A percentile compares a stretch with the other conserved stretches of the same genome.
Evolutionary conservation across 2,113 vertebrate genomes (phyloP).

Genomic region (Hemiscyllium ocellatum): DNA sequence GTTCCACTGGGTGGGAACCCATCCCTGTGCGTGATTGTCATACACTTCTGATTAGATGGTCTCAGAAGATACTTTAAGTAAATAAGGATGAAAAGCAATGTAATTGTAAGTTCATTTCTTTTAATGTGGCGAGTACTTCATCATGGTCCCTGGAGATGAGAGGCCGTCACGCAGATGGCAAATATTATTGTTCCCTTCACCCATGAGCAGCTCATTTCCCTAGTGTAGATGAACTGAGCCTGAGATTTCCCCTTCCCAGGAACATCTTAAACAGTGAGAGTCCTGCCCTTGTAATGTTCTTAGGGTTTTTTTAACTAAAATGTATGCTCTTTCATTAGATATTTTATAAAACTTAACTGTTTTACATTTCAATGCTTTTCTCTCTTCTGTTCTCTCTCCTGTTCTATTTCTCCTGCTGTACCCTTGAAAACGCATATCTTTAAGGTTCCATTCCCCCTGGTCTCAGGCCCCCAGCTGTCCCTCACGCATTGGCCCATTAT

Average conservation of each 20-base stretch:
- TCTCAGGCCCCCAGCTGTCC: not conserved
- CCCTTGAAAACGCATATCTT: not conserved
- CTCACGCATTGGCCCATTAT: not conserved
- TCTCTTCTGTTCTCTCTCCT: too few species aligned
- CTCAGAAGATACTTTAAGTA: conserved; percentile 36
- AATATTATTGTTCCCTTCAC: not conserved
- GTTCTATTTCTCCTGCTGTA: not conserved
- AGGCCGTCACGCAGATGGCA: conserved; percentile 35
- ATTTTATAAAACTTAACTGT: not conserved
- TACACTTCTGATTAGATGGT: conserved; percentile 30
- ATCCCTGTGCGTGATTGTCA: not conserved
- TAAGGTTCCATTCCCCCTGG: not conserved
- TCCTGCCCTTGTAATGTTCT: not conserved
- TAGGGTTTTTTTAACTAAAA: not conserved
- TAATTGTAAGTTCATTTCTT: conserved; percentile 35
- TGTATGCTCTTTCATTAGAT: not conserved
- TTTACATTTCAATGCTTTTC: not conserved
- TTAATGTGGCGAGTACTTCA: conserved; percentile 30
- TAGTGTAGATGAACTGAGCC: not conserved
- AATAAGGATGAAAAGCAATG: conserved; percentile 32
- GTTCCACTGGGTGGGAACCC: not conserved
- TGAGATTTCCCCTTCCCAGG: not conserved
- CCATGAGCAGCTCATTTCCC: not conserved
- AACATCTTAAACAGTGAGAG: not conserved
- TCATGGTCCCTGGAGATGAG: not conserved